These are phyloP conservation scores for Drosophila serrata DNA, from an alignment of 1,140 invertebrate species.

Conservation along the genomic window DNA sequence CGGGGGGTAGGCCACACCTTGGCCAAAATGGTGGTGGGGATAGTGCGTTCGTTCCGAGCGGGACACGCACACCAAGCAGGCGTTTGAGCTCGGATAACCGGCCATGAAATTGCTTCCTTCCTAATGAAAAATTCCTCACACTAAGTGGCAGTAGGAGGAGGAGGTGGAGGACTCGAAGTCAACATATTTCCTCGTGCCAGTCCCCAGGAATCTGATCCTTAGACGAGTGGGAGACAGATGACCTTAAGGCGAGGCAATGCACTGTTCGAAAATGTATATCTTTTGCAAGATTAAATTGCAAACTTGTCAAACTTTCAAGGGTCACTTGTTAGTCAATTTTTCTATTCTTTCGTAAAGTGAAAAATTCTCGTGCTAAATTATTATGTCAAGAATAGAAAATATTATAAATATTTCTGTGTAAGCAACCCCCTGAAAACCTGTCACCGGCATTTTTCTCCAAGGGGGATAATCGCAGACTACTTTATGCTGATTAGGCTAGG, in stretches of 20 bases:
- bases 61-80: slow-evolving; percentile 29
- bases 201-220: slow-evolving; percentile 20
- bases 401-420: slow-evolving; percentile 2
- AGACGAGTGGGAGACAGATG: slow-evolving; percentile 28
- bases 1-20: slow-evolving; percentile 25
- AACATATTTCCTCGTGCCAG: slow-evolving; percentile 6
- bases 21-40: not conserved
- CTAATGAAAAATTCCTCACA: slow-evolving; percentile 53
- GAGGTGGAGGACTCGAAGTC: not conserved
- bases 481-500: slow-evolving; percentile 33
- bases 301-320: not conserved
- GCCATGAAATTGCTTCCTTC: slow-evolving; percentile 43
- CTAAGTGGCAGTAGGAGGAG: slow-evolving; percentile 7
- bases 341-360: no score
- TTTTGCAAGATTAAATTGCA: not conserved
- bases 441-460: not conserved
- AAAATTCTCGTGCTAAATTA: not conserved
- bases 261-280: not conserved
- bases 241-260: slow-evolving; percentile 11
- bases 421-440: not conserved
- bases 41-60: slow-evolving; percentile 24
- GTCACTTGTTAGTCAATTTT: not conserved
- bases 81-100: slow-evolving; percentile 29
- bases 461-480: slow-evolving; percentile 2
- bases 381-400: not conserved